A percentile compares a stretch with the other conserved stretches of the same genome.
phyloP scores from a whole-genome alignment of 2,113 vertebrate species.

The Oncorhynchus keta region DNA sequence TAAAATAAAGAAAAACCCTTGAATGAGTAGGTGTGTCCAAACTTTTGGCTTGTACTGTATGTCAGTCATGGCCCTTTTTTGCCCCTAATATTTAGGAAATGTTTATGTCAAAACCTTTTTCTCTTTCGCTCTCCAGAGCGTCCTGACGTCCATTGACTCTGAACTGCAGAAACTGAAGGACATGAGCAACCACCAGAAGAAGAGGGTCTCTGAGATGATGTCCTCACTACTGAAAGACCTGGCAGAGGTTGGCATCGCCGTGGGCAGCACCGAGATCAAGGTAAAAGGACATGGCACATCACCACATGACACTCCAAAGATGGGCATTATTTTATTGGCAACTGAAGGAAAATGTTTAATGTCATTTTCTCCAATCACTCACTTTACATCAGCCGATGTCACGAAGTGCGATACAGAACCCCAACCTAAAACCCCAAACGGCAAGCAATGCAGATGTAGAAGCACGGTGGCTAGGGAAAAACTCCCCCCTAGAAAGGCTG shows the following conservation, averaged over 20 bases:
- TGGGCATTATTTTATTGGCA: no score
- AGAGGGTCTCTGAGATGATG: slow-evolving; percentile 97
- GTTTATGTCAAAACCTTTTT: background rate
- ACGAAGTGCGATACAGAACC: background rate
- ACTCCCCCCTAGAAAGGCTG: no score
- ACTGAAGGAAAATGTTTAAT: background rate
- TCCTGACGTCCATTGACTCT: slow-evolving; percentile 90
- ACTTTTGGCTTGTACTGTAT: no score
- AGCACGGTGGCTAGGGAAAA: no score
- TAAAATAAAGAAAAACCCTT: no score
- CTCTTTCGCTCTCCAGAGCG: slow-evolving; percentile 70
- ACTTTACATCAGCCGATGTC: background rate
- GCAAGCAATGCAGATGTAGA: no score
- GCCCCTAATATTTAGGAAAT: no score
- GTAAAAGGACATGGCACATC: slow-evolving; percentile 58
- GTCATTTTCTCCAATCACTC: no score
- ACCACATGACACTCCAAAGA: background rate
- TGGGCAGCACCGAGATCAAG: slow-evolving; percentile 97
- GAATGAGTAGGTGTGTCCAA: no score
- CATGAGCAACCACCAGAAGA: slow-evolving; percentile 98
- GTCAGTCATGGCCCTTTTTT: no score
- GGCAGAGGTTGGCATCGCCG: slow-evolving; percentile 93
- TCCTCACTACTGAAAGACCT: slow-evolving; percentile 94
- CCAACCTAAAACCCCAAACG: no score
- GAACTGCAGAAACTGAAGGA: slow-evolving; percentile 98